These are phyloP conservation scores for Acanthosepion pharaonis DNA, from an alignment of 2,888 invertebrate genomes.

Conservation along the genomic window DNA sequence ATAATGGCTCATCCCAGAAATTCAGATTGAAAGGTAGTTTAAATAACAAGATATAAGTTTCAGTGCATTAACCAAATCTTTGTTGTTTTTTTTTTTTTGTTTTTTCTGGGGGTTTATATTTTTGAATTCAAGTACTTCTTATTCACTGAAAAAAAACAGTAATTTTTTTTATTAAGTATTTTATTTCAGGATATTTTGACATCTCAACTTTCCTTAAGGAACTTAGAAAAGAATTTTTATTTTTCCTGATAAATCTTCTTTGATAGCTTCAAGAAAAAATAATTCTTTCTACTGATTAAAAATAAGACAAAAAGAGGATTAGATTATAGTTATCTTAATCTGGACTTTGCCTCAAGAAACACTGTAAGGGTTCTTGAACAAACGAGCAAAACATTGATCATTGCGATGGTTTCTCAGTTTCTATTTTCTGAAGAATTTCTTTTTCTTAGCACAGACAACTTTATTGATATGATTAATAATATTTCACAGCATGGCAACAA, in stretches of 20 bases:
- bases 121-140: too few species aligned
- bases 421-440: neutral
- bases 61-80: too few species aligned
- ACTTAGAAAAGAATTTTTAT: neutral
- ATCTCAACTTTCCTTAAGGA: neutral
- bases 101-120: too few species aligned
- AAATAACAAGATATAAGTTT: too few species aligned
- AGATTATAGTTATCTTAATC: neutral
- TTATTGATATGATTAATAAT: neutral
- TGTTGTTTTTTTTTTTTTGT: too few species aligned
- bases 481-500: neutral
- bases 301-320: neutral
- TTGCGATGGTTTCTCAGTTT: neutral
- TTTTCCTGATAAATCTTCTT: neutral
- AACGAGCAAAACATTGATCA: neutral
- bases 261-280: neutral
- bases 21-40: too few species aligned
- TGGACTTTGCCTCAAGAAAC: neutral
- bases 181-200: neutral
- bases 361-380: neutral
- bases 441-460: neutral
- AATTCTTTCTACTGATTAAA: neutral
- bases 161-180: neutral
- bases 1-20: too few species aligned
- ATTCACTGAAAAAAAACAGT: too few species aligned